phyloP scores from a whole-genome alignment of 2,888 invertebrate genomes.

The Galerucella calmariensis region DNA sequence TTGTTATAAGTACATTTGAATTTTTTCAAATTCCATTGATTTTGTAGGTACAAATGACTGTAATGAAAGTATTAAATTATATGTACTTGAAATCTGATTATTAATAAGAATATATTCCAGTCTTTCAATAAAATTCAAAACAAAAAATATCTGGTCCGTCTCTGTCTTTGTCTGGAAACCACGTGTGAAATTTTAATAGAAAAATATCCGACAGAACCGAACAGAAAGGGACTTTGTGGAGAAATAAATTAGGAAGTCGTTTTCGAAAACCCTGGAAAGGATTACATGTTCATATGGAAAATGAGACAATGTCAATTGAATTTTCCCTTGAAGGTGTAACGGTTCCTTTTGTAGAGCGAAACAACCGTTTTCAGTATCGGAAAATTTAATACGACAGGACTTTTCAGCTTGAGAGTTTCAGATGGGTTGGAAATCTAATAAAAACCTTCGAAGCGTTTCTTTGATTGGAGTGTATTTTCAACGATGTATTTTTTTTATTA shows the following conservation, averaged over 20 bases:
- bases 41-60: too few relatives aligned
- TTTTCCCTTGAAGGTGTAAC: constrained; percentile 23
- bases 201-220: constrained; percentile 41
- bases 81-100: too few relatives aligned
- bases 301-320: constrained; percentile 47
- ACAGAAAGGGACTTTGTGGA: constrained; percentile 39
- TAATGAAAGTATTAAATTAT: too few relatives aligned
- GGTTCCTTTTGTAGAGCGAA: background rate
- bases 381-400: background rate
- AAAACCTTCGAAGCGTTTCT: background rate
- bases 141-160: background rate
- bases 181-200: constrained; percentile 50
- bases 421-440: background rate
- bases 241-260: constrained; percentile 49
- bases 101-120: too few relatives aligned
- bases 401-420: background rate
- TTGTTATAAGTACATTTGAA: too few relatives aligned
- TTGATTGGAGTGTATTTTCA: too few relatives aligned
- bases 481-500: too few relatives aligned
- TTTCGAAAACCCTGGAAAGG: constrained; percentile 41
- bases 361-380: background rate
- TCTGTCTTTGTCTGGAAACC: constrained; percentile 38
- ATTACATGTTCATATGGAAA: constrained; percentile 48
- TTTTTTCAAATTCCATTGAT: too few relatives aligned
- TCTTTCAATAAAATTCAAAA: too few relatives aligned